Conservation (phyloP, 2,113 vertebrate species). For the Nycticryphes semicollaris region DNA sequence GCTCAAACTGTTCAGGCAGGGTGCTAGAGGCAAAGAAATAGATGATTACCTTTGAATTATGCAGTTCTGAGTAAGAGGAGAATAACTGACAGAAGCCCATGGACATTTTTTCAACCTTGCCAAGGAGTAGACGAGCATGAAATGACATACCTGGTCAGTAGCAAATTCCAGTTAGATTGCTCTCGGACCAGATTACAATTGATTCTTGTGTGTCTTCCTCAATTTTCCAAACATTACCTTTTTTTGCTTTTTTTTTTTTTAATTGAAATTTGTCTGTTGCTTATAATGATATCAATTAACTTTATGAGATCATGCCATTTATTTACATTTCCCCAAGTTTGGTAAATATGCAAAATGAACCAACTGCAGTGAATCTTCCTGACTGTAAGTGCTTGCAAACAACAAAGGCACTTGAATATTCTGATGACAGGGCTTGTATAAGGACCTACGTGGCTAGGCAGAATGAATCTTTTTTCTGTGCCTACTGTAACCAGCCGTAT, state of each 20-base stretch:
- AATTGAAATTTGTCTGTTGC: background rate
- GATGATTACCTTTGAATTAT: constrained; percentile 5
- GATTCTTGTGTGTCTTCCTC: background rate
- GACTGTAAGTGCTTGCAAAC: background rate
- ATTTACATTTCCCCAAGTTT: background rate
- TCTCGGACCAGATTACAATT: background rate
- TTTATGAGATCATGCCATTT: background rate
- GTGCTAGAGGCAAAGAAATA: constrained; percentile 16
- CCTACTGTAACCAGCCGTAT: background rate
- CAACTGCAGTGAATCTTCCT: background rate
- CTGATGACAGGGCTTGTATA: background rate
- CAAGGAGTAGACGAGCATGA: background rate
- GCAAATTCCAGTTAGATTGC: background rate
- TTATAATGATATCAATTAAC: background rate
- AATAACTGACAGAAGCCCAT: background rate
- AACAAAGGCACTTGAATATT: constrained; percentile 20
- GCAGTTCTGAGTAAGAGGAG: background rate
- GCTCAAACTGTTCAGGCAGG: constrained; percentile 11
- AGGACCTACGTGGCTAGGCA: background rate
- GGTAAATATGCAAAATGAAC: background rate
- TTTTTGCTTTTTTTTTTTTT: background rate
- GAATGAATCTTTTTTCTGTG: background rate
- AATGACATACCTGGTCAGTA: background rate
- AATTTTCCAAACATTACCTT: background rate
- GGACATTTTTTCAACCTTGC: background rate